Evolutionary conservation across 2,113 vertebrate species (phyloP), one percentile per base, ranked within the genome.

Genomic region (Gobiocypris rarus): DNA sequence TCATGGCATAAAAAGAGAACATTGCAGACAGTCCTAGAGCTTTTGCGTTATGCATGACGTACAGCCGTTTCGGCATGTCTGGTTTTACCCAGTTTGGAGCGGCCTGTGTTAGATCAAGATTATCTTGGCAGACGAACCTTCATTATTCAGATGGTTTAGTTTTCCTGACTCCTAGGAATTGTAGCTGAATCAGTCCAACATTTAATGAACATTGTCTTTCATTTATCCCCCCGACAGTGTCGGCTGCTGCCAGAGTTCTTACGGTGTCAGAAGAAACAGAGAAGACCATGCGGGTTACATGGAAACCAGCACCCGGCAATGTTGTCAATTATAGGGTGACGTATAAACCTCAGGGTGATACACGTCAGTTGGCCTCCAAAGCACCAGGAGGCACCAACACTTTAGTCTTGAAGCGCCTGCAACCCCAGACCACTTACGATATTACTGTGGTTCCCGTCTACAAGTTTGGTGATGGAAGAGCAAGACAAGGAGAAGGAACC

Each of bases 211-310:
- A 34, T 26, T 81, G 3, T 56, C 24, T 48, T 61, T 45, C 7
- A n/a, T 85, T 74, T 74, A 50, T 52, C 67, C 69, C 17, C 50
- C 70, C 15, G 38, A 54, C 87, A 99, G 98, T 97, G 85, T 97
- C 97, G 15, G 93, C 93, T 41, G 91, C 92, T 82, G 93, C 93
- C 74, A 96, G 92, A 92, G 89, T 45, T 11, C 91, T 99, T 86
- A 94, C 58, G 41, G 96, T 99, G 26, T 95, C 96, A 9, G 95
- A 98, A 11, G 97, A 99, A 91, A 98, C 96, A 0, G 97, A 98
- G 90, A 96, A 92, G 81, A 94, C 91, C 79, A 96, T 99, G 96
- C 96, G 96, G 90, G 96, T 97, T 75, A 92, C 90, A 0, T 99
- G 98, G 98, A 92, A 96, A 80, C 94, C 96, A 1, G 96, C 98